Conservation (phyloP, 2,888 invertebrate genomes). For the Craniophora ligustri region DNA sequence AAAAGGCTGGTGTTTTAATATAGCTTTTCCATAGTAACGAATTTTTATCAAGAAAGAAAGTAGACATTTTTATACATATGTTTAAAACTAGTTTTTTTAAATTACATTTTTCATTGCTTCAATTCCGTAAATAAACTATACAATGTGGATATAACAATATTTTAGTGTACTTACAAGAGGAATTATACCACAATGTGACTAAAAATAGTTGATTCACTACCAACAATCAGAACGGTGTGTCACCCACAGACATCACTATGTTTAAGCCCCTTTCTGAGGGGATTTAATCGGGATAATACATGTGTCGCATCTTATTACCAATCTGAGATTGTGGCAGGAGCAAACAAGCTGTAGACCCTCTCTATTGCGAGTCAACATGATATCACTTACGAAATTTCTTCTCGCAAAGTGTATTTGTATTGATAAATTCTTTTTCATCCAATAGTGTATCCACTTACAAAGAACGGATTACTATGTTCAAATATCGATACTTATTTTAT, state of each 20-base stretch:
- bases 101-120: too few relatives aligned
- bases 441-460: conserved; percentile 66
- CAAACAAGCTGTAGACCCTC: conserved; percentile 80
- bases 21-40: too few relatives aligned
- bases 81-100: too few relatives aligned
- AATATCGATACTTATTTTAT: conserved; percentile 26
- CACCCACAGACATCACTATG: conserved; percentile 77
- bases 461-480: conserved; percentile 53
- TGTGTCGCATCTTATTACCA: conserved; percentile 88
- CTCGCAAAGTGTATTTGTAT: conserved; percentile 78
- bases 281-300: conserved; percentile 86
- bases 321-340: conserved; percentile 83
- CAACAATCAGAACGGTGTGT: conserved; percentile 53
- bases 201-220: conserved; percentile 44
- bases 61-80: too few relatives aligned
- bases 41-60: too few relatives aligned
- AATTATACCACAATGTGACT: too few relatives aligned
- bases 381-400: conserved; percentile 82
- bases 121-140: too few relatives aligned
- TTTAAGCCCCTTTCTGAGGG: conserved; percentile 79
- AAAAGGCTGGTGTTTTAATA: too few relatives aligned
- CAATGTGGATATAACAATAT: too few relatives aligned
- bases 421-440: conserved; percentile 77
- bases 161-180: too few relatives aligned
- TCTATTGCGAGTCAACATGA: conserved; percentile 79